Percentiles rank a stretch among this genome's conserved stretches.
phyloP scores from a whole-genome alignment of 1,140 invertebrate genomes.

The Episyrphus balteatus region DNA sequence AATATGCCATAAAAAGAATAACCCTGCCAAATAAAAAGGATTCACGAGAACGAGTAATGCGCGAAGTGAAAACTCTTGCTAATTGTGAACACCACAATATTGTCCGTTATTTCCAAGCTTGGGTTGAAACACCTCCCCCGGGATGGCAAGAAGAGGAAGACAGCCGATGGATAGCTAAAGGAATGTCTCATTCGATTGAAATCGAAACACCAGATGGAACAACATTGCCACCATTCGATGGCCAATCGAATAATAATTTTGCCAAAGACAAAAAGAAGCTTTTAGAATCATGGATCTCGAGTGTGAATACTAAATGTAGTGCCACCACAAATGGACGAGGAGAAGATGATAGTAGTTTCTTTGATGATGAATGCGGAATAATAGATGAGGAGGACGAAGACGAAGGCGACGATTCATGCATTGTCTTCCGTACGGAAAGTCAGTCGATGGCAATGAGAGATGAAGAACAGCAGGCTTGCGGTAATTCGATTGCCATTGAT shows the following conservation, averaged over 20 bases:
- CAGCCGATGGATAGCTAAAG: conserved; percentile 45
- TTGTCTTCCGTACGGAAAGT: conserved; percentile 31
- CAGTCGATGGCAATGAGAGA: conserved; percentile 21
- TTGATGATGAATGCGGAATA: conserved; percentile 12
- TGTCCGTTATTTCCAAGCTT: conserved; percentile 83
- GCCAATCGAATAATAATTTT: conserved; percentile 3
- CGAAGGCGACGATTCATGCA: conserved; percentile 29
- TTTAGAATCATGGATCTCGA: conserved; percentile 27
- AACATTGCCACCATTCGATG: conserved; percentile 19
- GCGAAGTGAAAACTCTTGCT: conserved; percentile 89
- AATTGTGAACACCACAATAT: conserved; percentile 91
- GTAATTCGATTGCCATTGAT: conserved; percentile 24
- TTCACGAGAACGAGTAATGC: conserved; percentile 72
- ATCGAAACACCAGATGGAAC: conserved; percentile 32
- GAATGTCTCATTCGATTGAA: conserved; percentile 33
- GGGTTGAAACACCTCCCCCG: conserved; percentile 80
- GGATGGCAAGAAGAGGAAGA: conserved; percentile 80
- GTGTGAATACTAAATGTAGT: conserved; percentile 23
- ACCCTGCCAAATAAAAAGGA: conserved; percentile 68
- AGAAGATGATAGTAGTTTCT: background rate
- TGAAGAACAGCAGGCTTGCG: conserved; percentile 3
- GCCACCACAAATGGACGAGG: too few relatives aligned
- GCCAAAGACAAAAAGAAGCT: conserved; percentile 16
- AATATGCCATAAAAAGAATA: conserved; percentile 94
- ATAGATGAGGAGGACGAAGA: conserved; percentile 14